Evolutionary conservation across 2,888 invertebrate genomes (phyloP).

Genomic region (Cantharis flavilabris): DNA sequence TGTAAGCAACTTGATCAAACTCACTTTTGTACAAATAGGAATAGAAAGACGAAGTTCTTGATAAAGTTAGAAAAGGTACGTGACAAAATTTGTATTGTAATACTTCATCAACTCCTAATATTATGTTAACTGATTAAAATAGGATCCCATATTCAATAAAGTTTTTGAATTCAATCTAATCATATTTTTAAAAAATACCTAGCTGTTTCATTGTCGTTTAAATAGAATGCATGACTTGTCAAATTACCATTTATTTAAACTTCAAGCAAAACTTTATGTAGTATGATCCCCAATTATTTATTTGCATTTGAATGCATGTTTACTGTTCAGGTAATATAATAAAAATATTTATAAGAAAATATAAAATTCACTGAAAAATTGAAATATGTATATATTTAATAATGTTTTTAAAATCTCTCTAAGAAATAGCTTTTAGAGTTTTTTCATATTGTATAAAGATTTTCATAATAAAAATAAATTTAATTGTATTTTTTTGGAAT

Average conservation of each 20-base stretch:
- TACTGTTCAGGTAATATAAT: no score
- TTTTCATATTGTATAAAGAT: no score
- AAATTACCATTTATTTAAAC: neutral
- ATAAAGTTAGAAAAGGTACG: slow-evolving; percentile 27
- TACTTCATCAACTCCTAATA: slow-evolving; percentile 8
- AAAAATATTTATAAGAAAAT: no score
- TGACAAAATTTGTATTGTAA: slow-evolving; percentile 21
- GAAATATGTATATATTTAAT: no score
- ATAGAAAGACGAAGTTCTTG: slow-evolving; percentile 13
- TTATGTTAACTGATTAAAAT: neutral
- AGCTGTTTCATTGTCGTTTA: neutral
- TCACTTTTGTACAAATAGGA: slow-evolving; percentile 22
- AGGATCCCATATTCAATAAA: neutral
- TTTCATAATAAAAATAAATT: no score
- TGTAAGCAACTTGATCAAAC: slow-evolving; percentile 16
- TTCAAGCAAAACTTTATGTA: neutral
- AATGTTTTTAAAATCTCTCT: no score
- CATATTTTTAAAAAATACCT: neutral
- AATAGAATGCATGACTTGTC: no score
- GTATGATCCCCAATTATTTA: neutral
- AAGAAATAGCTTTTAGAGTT: no score
- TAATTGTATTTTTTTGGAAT: no score
- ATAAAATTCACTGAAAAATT: no score
- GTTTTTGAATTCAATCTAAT: neutral
- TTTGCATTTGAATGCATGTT: neutral